Evolutionary conservation across 1,140 invertebrate genomes (phyloP).

Genomic region (Aporrectodea caliginosa): DNA sequence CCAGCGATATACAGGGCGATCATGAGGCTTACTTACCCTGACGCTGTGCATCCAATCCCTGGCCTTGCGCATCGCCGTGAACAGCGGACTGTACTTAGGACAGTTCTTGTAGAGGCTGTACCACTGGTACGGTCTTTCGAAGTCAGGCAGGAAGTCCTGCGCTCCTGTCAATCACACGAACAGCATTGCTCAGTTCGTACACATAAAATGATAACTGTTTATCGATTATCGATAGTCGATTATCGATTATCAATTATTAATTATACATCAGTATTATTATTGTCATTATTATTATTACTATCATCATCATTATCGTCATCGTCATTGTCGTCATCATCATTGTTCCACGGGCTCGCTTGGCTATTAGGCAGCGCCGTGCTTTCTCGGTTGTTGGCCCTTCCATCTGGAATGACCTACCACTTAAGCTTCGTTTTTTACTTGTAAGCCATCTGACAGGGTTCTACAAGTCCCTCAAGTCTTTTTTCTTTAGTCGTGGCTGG

Average conservation of each 20-base stretch:
- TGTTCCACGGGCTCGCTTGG: no score
- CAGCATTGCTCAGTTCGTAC: neutral
- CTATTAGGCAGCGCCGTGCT: no score
- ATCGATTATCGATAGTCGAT: neutral
- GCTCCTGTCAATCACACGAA: constrained; percentile 13
- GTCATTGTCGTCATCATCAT: neutral
- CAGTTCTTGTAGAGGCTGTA: constrained; percentile 26
- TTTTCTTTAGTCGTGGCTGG: no score
- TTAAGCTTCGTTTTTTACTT: no score
- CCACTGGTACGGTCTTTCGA: constrained; percentile 25
- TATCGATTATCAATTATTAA: neutral
- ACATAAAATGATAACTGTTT: neutral
- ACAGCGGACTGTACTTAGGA: constrained; percentile 25
- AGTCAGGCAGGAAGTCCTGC: constrained; percentile 34
- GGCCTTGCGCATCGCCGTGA: constrained; percentile 29
- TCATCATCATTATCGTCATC: constrained; percentile 3
- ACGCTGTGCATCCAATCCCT: constrained; percentile 32
- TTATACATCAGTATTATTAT: neutral
- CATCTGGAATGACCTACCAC: no score
- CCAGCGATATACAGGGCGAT: neutral
- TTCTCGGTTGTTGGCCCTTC: no score
- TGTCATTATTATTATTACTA: constrained; percentile 5
- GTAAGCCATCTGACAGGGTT: no score
- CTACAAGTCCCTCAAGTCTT: no score
- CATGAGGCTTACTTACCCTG: constrained; percentile 22